Percentiles rank a stretch among this genome's conserved stretches.
Evolutionary conservation across 1,140 invertebrate genomes (phyloP).

Genomic region (Acromyrmex heyeri): DNA sequence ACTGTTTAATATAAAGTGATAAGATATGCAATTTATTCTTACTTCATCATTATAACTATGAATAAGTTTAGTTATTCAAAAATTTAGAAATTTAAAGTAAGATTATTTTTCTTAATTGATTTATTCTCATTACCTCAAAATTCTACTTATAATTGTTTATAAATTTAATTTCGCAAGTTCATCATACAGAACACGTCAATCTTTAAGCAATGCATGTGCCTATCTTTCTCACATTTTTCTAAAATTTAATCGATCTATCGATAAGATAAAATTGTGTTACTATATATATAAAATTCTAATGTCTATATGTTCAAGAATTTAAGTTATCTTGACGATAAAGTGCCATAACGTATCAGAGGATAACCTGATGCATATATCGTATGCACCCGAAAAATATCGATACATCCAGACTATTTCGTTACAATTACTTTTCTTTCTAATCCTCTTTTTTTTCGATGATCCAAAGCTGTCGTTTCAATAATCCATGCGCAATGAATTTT

Average conservation of each 20-base stretch:
- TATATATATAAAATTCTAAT: no score
- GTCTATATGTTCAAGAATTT: not conserved
- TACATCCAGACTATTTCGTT: not conserved
- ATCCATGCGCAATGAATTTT: not conserved
- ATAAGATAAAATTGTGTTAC: not conserved
- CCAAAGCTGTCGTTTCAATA: not conserved
- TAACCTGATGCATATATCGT: not conserved
- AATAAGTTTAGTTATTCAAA: not conserved
- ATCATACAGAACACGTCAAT: not conserved
- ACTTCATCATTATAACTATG: not conserved
- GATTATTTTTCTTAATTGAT: no score
- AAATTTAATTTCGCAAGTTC: not conserved
- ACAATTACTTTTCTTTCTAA: slow-evolving; percentile 40
- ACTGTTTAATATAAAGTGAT: not conserved
- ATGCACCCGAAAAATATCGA: slow-evolving; percentile 16
- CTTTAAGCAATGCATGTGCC: not conserved
- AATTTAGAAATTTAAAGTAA: not conserved
- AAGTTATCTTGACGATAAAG: not conserved
- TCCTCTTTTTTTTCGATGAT: not conserved
- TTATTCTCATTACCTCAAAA: no score
- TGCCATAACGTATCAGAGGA: slow-evolving; percentile 55
- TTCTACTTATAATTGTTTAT: no score
- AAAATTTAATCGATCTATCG: not conserved
- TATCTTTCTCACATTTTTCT: not conserved
- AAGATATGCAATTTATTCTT: not conserved